Percentiles rank a stretch among this genome's conserved stretches.
Evolutionary conservation across 2,888 invertebrate species (phyloP).

Genomic region (Pecten maximus): DNA sequence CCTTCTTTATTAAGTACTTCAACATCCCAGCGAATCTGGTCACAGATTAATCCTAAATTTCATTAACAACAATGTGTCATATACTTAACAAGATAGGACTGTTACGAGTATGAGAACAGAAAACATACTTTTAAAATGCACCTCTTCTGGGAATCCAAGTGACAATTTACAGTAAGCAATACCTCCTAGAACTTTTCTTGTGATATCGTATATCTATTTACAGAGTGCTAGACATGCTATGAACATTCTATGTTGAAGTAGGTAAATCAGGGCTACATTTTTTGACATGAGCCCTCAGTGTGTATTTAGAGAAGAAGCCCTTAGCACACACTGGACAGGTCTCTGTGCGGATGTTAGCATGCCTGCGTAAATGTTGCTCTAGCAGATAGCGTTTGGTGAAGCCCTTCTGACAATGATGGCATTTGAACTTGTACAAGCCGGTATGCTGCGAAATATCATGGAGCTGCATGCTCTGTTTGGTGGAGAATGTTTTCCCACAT

Average conservation of each 20-base stretch:
- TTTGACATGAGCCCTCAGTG: neutral
- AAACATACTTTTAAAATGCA: no score
- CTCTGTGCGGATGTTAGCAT: neutral
- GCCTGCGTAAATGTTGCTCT: neutral
- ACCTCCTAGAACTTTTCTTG: no score
- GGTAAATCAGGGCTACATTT: neutral
- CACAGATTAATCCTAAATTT: no score
- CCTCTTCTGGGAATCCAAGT: no score
- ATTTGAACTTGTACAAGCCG: constrained; percentile 1
- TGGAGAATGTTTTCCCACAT: constrained; percentile 2
- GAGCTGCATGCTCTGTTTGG: constrained; percentile 15
- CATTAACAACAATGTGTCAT: no score
- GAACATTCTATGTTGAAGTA: neutral
- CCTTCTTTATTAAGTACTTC: no score
- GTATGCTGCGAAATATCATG: neutral
- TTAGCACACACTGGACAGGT: neutral
- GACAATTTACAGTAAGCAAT: no score
- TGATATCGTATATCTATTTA: no score
- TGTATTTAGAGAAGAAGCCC: neutral
- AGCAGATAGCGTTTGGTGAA: neutral
- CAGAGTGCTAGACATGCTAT: no score
- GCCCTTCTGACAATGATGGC: neutral
- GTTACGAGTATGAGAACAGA: no score
- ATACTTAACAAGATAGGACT: no score
- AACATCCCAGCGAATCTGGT: no score